Conservation (phyloP, 2,113 vertebrate species). For the Sclerurus mexicanus region DNA sequence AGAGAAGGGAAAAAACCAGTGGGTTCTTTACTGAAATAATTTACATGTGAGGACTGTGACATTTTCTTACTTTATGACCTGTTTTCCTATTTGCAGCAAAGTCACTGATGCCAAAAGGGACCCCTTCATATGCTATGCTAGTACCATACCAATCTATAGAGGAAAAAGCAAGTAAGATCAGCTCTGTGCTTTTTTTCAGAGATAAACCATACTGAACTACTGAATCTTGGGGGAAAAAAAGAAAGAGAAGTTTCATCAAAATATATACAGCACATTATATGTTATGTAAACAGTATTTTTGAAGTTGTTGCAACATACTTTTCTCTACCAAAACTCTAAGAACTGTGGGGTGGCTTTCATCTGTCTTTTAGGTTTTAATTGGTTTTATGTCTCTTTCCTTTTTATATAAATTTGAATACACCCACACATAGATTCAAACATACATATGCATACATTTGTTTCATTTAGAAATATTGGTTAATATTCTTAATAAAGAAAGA, state of each 20-base stretch:
- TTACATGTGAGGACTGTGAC: slow-evolving; percentile 1
- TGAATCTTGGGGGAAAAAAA: not conserved
- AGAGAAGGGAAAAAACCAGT: not conserved
- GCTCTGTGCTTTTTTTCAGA: slow-evolving; percentile 17
- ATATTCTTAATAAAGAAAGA: slow-evolving; percentile 4
- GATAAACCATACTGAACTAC: not conserved
- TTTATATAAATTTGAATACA: not conserved
- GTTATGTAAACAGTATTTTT: not conserved
- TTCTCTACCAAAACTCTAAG: not conserved
- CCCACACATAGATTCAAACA: not conserved
- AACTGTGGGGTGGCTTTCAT: not conserved
- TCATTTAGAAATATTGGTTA: slow-evolving; percentile 5
- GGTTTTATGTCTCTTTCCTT: slow-evolving; percentile 45
- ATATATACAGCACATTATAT: not conserved
- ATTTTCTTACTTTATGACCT: slow-evolving; percentile 51
- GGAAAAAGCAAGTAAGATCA: slow-evolving; percentile 22
- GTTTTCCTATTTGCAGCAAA: slow-evolving; percentile 45
- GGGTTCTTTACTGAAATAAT: not conserved
- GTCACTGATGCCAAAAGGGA: slow-evolving; percentile 22
- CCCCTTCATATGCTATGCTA: slow-evolving; percentile 19
- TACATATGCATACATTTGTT: not conserved
- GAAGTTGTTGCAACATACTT: slow-evolving; percentile 15
- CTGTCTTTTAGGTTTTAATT: slow-evolving; percentile 18
- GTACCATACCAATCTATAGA: slow-evolving; percentile 10
- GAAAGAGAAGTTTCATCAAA: not conserved